Base-by-base conservation (phyloP, 2,113 vertebrate genomes). In the Anguilla rostrata region DNA sequence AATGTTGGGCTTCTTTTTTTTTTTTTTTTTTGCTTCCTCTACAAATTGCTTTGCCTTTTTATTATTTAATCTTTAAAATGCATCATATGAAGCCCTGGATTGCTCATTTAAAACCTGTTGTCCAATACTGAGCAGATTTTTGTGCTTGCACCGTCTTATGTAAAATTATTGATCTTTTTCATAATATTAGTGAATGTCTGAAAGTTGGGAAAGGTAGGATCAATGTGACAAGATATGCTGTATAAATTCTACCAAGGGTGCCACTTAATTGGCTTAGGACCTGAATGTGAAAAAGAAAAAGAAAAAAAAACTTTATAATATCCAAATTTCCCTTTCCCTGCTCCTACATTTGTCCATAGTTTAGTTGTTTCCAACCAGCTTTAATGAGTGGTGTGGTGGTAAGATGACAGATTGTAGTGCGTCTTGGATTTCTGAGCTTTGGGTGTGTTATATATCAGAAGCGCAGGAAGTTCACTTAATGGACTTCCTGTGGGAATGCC, bases 391-490 rank as follows among this genome's bases (percentile, higher is more conserved):
- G 49, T 41, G 79, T 79, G 84, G 86, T 82, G 78, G 90, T 88
- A 87, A 84, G 88, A 89, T 90, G 86, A 86, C 94, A 88, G 89
- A 91, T 90, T 89, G 87, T 90, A 90, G 91, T 83, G 86, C 41
- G 63, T 89, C 90, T 82, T 87, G 81, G 87, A n/a, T 46, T 89
- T 92, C 90, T 90, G 82, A 87, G 83, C 56, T 40, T 88, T 88
- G 90, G 89, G 85, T 41, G 88, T 84, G 87, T 89, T 87, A 81
- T 90, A 93, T 53, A 90, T 92, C 92, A 92, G 90, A 92, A 92
- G 89, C 89, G 90, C 88, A 93, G 14, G 84, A 92, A 94, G 93
- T 94, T 92, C 91, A 92, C 86, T 43, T 83, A 86, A 89, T 66
- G 86, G 79, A 82, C 89, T 93, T 92, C 92, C 92, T 88, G 2